These are phyloP conservation scores for Nixonia krombeini DNA, from an alignment of 1,140 invertebrate species.

Conservation along the genomic window DNA sequence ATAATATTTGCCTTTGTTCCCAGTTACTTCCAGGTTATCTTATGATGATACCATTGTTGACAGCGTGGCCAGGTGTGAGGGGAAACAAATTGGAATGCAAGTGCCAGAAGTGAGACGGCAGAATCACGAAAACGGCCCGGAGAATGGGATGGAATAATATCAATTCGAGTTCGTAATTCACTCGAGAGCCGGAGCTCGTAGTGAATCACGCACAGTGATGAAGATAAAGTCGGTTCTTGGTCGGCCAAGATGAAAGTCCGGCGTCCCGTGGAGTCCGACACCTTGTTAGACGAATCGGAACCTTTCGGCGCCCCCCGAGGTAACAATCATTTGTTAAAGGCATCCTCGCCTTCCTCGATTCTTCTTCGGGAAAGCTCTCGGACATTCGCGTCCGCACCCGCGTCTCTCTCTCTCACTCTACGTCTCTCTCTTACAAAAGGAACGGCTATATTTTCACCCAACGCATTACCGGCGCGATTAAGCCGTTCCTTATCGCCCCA, in stretches of 20 bases:
- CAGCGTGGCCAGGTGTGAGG: constrained; percentile 29
- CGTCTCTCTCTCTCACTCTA: no score
- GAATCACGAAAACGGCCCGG: constrained; percentile 20
- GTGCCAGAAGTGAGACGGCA: constrained; percentile 30
- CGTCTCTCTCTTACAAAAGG: no score
- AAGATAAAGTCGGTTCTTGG: constrained; percentile 64
- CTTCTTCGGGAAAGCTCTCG: constrained; percentile 35
- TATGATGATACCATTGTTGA: constrained; percentile 45
- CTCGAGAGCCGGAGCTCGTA: constrained; percentile 49
- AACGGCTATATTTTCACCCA: no score
- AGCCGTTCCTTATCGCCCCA: no score
- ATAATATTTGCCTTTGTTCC: no score
- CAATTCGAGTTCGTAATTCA: constrained; percentile 64
- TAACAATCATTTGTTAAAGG: constrained; percentile 65
- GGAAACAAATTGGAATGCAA: constrained; percentile 40
- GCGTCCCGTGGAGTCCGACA: constrained; percentile 63
- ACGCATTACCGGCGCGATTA: no score
- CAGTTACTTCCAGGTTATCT: no score
- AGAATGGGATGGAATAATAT: constrained; percentile 48
- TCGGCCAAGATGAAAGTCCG: constrained; percentile 65
- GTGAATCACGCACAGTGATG: constrained; percentile 58
- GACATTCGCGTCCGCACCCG: constrained; percentile 8
- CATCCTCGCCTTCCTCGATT: constrained; percentile 25
- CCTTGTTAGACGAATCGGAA: constrained; percentile 66
- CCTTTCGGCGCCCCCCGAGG: constrained; percentile 60